Percentiles rank a stretch among this genome's conserved stretches.
Evolutionary conservation across 2,113 vertebrate genomes (phyloP).

Genomic region (Tragelaphus scriptus): DNA sequence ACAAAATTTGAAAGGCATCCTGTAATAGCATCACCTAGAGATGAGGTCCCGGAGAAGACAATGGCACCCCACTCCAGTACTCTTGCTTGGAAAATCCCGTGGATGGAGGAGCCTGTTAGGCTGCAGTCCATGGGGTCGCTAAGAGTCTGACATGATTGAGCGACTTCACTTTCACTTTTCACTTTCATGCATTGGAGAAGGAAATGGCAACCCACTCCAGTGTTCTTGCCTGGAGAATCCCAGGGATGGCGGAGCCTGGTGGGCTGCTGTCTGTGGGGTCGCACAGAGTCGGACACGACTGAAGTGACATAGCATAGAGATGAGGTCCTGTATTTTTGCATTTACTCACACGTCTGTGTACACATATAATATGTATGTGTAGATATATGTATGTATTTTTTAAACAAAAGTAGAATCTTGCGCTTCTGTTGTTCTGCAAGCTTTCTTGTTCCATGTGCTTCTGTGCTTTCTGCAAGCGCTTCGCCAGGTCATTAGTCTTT

Average conservation of each 20-base stretch:
- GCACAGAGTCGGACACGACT: no score
- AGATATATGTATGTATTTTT: neutral
- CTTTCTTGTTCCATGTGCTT: neutral
- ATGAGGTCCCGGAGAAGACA: neutral
- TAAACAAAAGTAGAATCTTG: neutral
- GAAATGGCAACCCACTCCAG: no score
- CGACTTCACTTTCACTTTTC: no score
- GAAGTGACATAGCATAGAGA: neutral
- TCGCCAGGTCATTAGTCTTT: neutral
- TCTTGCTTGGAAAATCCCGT: no score
- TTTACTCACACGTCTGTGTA: neutral
- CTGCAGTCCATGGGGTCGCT: no score
- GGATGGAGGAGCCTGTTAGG: no score
- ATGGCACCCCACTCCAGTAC: no score
- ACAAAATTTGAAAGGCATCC: neutral
- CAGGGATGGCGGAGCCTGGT: no score
- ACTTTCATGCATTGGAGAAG: no score
- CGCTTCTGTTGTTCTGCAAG: neutral
- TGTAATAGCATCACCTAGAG: neutral
- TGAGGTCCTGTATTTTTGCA: neutral
- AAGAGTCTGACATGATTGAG: no score
- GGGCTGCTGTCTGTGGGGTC: no score
- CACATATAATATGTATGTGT: neutral
- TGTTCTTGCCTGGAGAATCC: no score
- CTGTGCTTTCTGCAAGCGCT: neutral